These are phyloP conservation scores for Pterobdella sp. DNA, from an alignment of 2,888 invertebrate species.

Conservation along the genomic window DNA sequence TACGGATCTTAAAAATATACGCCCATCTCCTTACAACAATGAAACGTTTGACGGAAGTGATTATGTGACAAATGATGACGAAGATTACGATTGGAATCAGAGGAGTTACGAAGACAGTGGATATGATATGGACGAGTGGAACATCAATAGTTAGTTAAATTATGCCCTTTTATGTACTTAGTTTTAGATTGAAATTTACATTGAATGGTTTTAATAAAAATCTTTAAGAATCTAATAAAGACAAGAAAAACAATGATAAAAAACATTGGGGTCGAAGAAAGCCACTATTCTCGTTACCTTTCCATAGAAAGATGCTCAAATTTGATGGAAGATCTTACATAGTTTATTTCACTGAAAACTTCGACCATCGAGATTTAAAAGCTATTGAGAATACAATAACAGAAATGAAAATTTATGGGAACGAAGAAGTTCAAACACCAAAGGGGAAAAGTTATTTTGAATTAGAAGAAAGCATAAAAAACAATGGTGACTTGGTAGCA, in stretches of 20 bases:
- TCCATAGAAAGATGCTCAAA: constrained; percentile 24
- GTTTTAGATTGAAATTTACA: no score
- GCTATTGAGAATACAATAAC: constrained; percentile 3
- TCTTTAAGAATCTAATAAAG: background rate
- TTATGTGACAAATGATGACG: no score
- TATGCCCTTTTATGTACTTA: no score
- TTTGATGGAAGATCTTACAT: constrained; percentile 43
- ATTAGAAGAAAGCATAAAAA: background rate
- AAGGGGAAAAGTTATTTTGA: background rate
- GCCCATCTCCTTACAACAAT: no score
- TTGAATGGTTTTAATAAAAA: background rate
- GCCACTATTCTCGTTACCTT: constrained; percentile 5
- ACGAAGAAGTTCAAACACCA: background rate
- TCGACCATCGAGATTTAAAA: constrained; percentile 3
- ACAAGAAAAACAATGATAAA: background rate
- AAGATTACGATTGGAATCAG: background rate
- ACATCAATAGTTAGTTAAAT: background rate
- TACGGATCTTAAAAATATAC: background rate
- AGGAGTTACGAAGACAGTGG: background rate
- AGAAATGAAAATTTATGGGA: background rate
- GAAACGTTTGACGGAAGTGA: no score
- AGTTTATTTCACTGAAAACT: constrained; percentile 39
- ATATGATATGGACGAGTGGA: background rate
- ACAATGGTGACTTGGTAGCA: background rate
- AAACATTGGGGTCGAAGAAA: background rate